Evolutionary conservation across 2,113 vertebrate genomes (phyloP).

Genomic region (Tympanuchus pallidicinctus): DNA sequence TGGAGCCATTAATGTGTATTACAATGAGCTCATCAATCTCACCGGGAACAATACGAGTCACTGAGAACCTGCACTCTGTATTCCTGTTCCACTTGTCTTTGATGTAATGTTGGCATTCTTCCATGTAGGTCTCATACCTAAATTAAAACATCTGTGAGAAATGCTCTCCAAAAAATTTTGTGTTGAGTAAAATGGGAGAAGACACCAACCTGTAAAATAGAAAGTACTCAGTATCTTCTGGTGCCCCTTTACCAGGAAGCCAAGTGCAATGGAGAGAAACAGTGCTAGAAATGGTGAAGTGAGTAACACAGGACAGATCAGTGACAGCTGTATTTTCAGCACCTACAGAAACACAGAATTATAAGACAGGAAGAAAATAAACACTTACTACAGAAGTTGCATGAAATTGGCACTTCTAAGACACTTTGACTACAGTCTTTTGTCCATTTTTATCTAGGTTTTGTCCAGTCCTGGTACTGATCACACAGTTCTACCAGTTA

Average conservation of each 20-base stretch:
- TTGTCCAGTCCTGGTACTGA: not conserved
- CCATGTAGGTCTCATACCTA: conserved; percentile 53
- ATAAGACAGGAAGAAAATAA: not conserved
- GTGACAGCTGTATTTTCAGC: conserved; percentile 63
- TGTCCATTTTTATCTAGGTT: not conserved
- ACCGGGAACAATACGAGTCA: conserved; percentile 39
- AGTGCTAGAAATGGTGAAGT: not conserved
- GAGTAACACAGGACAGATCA: conserved; percentile 72
- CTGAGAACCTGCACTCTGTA: conserved; percentile 39
- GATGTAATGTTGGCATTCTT: conserved; percentile 65
- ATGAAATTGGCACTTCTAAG: not conserved
- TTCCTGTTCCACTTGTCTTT: conserved; percentile 45
- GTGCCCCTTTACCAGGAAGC: conserved; percentile 67
- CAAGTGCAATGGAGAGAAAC: conserved; percentile 74
- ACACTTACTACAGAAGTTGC: fast-evolving
- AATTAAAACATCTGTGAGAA: not conserved
- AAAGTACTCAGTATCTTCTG: conserved; percentile 73
- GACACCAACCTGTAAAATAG: conserved; percentile 77
- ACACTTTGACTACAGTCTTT: not conserved
- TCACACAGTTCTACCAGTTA: not conserved
- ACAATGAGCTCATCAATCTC: not conserved
- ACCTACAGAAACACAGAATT: conserved; percentile 31
- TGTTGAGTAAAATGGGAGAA: not conserved
- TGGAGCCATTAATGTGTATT: conserved; percentile 74
- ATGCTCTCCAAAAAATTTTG: not conserved